Conservation (phyloP, 2,888 invertebrate genomes). For the Plusia festucae region DNA sequence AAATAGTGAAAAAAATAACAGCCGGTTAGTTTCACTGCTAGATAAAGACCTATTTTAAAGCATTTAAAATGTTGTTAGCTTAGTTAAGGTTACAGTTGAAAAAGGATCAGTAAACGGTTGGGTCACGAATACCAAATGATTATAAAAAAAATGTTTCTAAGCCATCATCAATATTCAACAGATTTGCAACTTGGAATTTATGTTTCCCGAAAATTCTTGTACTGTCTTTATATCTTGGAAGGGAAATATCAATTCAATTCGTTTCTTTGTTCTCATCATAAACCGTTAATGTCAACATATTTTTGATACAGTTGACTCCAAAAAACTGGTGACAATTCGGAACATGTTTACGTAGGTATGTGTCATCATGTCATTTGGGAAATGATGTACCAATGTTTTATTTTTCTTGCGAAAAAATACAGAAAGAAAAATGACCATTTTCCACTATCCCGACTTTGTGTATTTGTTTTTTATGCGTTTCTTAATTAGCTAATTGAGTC, state of each 20-base stretch:
- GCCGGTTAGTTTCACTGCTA: too few species aligned
- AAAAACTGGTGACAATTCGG: constrained; percentile 44
- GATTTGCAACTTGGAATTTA: constrained; percentile 49
- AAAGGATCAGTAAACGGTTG: neutral
- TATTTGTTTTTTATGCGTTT: neutral
- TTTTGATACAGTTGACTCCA: constrained; percentile 44
- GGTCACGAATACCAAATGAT: neutral
- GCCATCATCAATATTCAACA: constrained; percentile 18
- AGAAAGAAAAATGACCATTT: neutral
- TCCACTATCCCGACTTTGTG: too few species aligned
- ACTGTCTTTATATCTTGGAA: constrained; percentile 11
- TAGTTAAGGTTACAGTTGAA: too few species aligned
- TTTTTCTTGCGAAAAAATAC: constrained; percentile 33
- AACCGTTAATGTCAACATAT: constrained; percentile 56
- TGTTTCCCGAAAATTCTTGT: constrained; percentile 38
- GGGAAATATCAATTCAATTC: constrained; percentile 50
- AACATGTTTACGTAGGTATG: constrained; percentile 45
- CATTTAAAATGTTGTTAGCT: too few species aligned
- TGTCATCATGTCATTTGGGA: constrained; percentile 47
- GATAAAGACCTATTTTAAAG: too few species aligned
- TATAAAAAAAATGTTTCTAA: neutral
- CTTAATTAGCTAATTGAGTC: neutral
- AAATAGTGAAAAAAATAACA: too few species aligned
- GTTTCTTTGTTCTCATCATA: constrained; percentile 37
- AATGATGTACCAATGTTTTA: constrained; percentile 42